phyloP scores from a whole-genome alignment of 64 coral and sea anemone genomes.

The Montipora foliosa region DNA sequence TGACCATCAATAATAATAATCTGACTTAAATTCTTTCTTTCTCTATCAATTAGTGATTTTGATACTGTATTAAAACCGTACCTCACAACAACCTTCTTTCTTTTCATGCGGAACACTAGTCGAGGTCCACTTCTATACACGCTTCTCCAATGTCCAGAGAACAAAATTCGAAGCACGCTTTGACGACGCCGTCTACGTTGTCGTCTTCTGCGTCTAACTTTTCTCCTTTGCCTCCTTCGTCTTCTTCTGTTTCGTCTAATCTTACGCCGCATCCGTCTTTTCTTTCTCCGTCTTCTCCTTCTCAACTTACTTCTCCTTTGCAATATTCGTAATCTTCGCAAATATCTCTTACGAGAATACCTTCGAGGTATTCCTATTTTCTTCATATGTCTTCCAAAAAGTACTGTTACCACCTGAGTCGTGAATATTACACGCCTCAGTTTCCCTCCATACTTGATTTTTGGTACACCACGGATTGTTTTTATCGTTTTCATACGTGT shows the following conservation, averaged over 20 bases:
- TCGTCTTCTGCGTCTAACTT: background rate
- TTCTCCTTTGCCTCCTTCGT: background rate
- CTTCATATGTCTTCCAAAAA: background rate
- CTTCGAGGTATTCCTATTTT: background rate
- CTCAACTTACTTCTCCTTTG: conserved; percentile 1
- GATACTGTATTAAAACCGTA: background rate
- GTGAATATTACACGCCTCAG: background rate
- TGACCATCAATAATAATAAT: background rate
- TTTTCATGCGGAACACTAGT: background rate
- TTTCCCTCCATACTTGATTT: background rate
- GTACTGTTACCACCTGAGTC: background rate
- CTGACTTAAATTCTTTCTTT: too few relatives aligned
- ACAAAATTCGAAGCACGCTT: conserved; percentile 5
- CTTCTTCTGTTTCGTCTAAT: background rate
- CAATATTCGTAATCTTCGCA: background rate
- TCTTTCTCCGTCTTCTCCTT: background rate
- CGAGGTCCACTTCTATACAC: background rate
- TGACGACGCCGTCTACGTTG: background rate
- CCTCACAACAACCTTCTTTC: background rate
- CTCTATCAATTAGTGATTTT: too few relatives aligned
- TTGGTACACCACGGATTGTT: background rate
- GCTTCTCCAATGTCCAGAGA: background rate
- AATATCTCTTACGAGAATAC: background rate
- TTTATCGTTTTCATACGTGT: background rate
- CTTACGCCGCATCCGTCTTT: background rate